These are phyloP conservation scores for Leptodactylus fuscus DNA, from an alignment of 2,113 vertebrate genomes.

Conservation along the genomic window DNA sequence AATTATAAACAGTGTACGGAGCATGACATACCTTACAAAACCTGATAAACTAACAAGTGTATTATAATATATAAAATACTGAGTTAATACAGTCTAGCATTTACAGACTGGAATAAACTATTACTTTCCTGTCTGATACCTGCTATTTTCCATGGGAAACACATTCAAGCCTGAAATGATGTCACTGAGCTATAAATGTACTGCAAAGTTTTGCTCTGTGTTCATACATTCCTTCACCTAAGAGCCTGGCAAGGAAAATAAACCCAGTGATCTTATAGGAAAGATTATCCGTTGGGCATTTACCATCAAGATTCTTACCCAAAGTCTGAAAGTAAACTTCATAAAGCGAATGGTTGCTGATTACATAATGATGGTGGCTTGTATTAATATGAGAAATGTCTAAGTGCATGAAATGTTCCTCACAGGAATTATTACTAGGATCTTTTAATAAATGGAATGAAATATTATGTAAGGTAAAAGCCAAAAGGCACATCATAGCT, in stretches of 20 bases:
- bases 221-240: neutral
- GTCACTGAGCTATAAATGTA: neutral
- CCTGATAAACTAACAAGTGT: no score
- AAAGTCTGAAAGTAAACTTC: neutral
- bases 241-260: neutral
- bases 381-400: constrained; percentile 5
- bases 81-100: no score
- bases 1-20: no score
- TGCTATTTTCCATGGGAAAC: neutral
- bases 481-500: constrained; percentile 36
- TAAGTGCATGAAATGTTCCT: constrained; percentile 20
- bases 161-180: neutral
- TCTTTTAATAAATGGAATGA: neutral
- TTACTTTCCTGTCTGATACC: constrained; percentile 5
- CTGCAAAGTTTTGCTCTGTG: no score
- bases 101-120: neutral
- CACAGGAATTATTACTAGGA: constrained; percentile 21
- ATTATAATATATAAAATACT: no score
- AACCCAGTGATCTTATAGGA: neutral
- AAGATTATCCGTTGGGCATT: neutral
- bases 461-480: constrained; percentile 18
- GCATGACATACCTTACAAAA: no score
- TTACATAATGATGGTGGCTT: constrained; percentile 15
- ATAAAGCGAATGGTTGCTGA: neutral
- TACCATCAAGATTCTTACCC: neutral